A percentile compares a stretch with the other conserved stretches of the same genome.
Conservation (phyloP, 1,140 invertebrate species). For the Nasonia longicornis region DNA sequence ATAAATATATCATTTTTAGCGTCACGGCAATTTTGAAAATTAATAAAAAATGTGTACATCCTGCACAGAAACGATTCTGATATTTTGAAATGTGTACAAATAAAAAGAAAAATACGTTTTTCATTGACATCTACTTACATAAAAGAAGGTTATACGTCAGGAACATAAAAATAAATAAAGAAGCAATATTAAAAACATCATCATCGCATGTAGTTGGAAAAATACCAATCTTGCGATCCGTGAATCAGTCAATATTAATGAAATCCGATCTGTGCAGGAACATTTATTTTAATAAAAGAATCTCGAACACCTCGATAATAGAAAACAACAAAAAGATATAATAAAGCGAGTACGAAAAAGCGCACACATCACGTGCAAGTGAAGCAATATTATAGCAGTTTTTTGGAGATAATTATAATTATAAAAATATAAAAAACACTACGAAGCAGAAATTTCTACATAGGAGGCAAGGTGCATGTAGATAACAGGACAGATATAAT, state of each 20-base stretch:
- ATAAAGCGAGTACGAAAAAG: constrained; percentile 5
- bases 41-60: constrained; percentile 31
- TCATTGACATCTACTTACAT: not conserved
- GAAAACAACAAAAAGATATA: constrained; percentile 4
- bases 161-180: not conserved
- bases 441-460: constrained; percentile 35
- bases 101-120: constrained; percentile 9
- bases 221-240: constrained; percentile 19
- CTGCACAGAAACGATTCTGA: constrained; percentile 34
- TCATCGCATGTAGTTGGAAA: constrained; percentile 27
- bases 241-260: constrained; percentile 44
- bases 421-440: constrained; percentile 17
- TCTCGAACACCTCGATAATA: constrained; percentile 22
- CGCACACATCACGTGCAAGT: constrained; percentile 16
- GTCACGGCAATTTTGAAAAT: constrained; percentile 16
- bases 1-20: constrained; percentile 44
- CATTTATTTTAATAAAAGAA: constrained; percentile 41
- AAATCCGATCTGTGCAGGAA: constrained; percentile 39
- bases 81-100: constrained; percentile 33
- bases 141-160: constrained; percentile 9
- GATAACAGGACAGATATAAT: not conserved
- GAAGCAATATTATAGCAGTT: constrained; percentile 40
- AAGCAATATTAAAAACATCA: constrained; percentile 44
- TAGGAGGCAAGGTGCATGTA: not conserved
- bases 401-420: constrained; percentile 35